Base-by-base conservation (phyloP, 2,888 invertebrate species). In the Oscheius sp. region DNA sequence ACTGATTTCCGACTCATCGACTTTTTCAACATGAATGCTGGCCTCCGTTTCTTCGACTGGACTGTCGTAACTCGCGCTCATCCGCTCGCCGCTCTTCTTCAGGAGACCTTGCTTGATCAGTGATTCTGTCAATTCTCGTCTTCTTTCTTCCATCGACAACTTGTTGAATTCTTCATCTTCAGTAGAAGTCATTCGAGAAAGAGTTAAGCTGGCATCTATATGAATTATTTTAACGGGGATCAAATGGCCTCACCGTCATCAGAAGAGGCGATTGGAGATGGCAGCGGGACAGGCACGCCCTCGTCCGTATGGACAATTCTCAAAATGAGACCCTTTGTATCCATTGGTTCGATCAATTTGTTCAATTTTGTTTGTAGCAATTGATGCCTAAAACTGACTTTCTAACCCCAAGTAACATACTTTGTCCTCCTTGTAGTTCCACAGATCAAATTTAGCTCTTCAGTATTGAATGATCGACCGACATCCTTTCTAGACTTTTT, bases 401-500 rank as follows among this genome's bases (percentile, higher is more conserved):
- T 25, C 12, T 21, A 43, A 9, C 12, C 25, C 21, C 2, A 3
- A 35, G 16, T 25, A 43, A 56, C 69, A 13, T 2, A 64, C 72
- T 72, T 72, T 1, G 72, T 72, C 13, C 45, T n/a, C 9, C 29
- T 25, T 3, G 53, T 16, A 16, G 72, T 64, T 52, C 66, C 66
- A 55, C 41, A 66, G 27, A 72, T 72, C 18, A 66, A 46, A 56
- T 72, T 72, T 18, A 72, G 45, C 41, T 72, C 72, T 21, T 72
- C 72, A 12, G 21, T 56, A 27, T 63, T 72, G 25, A 72, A 45
- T 53, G 64, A 64, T 1, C 72, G 64, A 23, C 55, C 35, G 16
- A 64, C 66, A n/a, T 72, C 72, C 43, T 72, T 72, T 25, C 72
- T 71, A 29, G 49, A 49, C 1, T 35, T 13, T 21, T 5, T 3